These are phyloP conservation scores for Keiferia lycopersicella DNA, from an alignment of 2,888 invertebrate species.

Conservation along the genomic window DNA sequence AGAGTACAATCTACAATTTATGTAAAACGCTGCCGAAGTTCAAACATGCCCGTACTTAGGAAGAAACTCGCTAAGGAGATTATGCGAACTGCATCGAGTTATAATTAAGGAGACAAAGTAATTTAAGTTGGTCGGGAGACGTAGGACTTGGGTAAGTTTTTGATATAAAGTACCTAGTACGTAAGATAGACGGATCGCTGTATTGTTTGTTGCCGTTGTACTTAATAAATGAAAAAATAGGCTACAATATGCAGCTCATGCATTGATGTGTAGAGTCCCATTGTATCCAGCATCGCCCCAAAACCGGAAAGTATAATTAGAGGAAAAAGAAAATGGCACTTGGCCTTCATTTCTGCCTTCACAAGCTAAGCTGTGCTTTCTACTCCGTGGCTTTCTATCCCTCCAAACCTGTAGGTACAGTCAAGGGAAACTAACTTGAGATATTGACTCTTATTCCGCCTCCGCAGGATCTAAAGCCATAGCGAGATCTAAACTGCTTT, in stretches of 20 bases:
- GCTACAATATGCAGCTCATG: too few species aligned
- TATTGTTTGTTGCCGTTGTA: not conserved
- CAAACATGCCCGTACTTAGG: conserved; percentile 60
- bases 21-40: conserved; percentile 65
- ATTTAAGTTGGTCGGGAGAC: not conserved
- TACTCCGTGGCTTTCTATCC: not conserved
- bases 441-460: not conserved
- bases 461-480: not conserved
- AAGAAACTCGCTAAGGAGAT: conserved; percentile 68
- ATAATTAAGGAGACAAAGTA: conserved; percentile 19
- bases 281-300: too few species aligned
- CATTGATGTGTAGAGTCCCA: too few species aligned
- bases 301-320: too few species aligned
- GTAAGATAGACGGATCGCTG: not conserved
- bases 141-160: not conserved
- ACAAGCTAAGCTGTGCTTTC: not conserved
- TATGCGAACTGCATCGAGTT: conserved; percentile 33
- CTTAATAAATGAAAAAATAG: too few species aligned
- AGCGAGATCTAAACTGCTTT: not conserved
- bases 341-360: too few species aligned
- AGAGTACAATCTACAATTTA: conserved; percentile 66
- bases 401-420: not conserved
- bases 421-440: not conserved
- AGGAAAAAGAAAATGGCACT: too few species aligned
- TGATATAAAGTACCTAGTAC: not conserved